Base-by-base conservation (phyloP, 2,888 invertebrate genomes). In the Boloria selene region DNA sequence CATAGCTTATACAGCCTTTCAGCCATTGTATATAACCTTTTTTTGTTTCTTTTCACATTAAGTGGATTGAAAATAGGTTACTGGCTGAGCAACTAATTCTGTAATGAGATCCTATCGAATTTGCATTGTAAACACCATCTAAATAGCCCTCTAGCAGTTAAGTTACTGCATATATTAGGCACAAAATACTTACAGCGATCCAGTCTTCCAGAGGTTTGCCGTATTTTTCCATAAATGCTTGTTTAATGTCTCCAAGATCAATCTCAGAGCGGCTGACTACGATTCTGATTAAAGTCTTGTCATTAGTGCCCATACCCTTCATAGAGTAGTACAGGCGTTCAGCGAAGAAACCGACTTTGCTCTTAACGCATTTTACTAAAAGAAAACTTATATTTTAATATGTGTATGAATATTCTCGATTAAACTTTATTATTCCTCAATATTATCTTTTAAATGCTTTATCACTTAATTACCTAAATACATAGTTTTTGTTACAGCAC, bases 181-280 rank as follows among this genome's bases (percentile, higher is more conserved):
- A 47, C 6, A 54, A 54, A 53, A 61, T 67, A 72, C 95, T 94
- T 94, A 97, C 98, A 88, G 95, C 93, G 78, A 98, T 96, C 96
- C 96, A 97, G 78, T 93, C 95, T 81, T 97, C 97, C 82, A 98
- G 88, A 65, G 96, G 93, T 86, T 97, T 97, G 79, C 95, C 96
- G 81, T 96, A 98, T 82, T 95, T 95, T 76, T 96, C 96, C 77
- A 95, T 93, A 93, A 97, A 98, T 72, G 97, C 97, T 82, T 96
- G 95, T 84, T 98, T 98, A 82, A 98, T 97, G 85, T 97, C 97
- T 64, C 97, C 97, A 79, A 98, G 94, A 87, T 98, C 98, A 77
- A 97, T 97, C 93, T 98, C 97, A 65, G 96, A 96, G 84, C 98
- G 95, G 75, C 97, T 97, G 64, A 98, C 98, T 73, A 98, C 90